Evolutionary conservation across 2,797 vertebrate species (phyloP), one percentile per base, ranked within the genome.

Genomic region (Sarcoramphus papa): DNA sequence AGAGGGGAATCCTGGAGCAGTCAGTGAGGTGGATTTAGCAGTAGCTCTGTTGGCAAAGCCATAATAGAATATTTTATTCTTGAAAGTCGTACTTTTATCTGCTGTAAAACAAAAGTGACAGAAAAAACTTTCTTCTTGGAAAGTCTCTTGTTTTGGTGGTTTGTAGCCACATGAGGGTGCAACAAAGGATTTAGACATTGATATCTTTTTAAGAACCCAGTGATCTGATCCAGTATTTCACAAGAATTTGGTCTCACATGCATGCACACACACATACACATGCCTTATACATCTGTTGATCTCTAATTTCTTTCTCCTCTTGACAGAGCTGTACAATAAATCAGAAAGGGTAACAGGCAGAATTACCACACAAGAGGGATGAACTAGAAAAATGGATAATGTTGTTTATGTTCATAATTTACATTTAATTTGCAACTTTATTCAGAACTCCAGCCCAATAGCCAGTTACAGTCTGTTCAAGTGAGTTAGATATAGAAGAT

Each of bases 331-430:
- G 11, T 67, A 43, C 22, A 90, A 70, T 64, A 95, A 92, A 95
- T 75, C 35, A 75, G 62, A 93, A 80, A 72, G 30, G 17, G 40
- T 67, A 92, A 88, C 56, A 80, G 50, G n/a, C 37, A 96, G 65
- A 93, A 85, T 78, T 86, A 88, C 53, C 48, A 91, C 54, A 67
- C 10, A 40, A 41, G 31, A 84, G 33, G 79, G 33, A 81, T 80
- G 23, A 95, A 92, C 67, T 88, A 47, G 83, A 86, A 95, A 95
- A 88, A 81, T 43, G 43, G 57, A 84, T 92, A 86, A 90, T 64
- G 22, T 33, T 84, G 63, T 83, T 96, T 85, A 69, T 57, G 22
- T 54, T 78, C 51, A 83, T 88, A 90, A 92, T 80, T 92, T 80
- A 85, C 41, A 84, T 88, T 88, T 62, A 67, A 47, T 78, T 87